phyloP scores from a whole-genome alignment of 2,113 vertebrate species.

The Bucco capensis region DNA sequence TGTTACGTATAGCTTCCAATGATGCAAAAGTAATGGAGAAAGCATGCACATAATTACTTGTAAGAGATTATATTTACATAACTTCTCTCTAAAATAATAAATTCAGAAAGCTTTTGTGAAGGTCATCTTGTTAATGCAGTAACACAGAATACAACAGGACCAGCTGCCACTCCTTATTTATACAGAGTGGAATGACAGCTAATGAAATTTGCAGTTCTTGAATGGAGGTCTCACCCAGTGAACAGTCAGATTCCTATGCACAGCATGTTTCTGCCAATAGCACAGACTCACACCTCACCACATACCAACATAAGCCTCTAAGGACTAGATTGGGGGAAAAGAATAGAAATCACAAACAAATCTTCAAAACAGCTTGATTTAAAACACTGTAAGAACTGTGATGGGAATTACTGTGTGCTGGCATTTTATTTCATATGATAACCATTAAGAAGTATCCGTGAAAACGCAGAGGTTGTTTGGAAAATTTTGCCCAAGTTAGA shows the following conservation, averaged over 20 bases:
- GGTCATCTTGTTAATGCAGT: not conserved
- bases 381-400: not conserved
- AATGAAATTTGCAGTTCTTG: not conserved
- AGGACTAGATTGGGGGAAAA: not conserved
- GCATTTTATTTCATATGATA: not conserved
- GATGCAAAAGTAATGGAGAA: not conserved
- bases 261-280: not conserved
- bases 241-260: not conserved
- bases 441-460: not conserved
- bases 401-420: not conserved
- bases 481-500: not conserved
- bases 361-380: not conserved
- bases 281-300: not conserved
- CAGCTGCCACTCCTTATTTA: not conserved
- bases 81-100: not conserved
- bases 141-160: not conserved
- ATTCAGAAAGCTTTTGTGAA: not conserved
- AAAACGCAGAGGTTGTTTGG: not conserved
- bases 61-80: not conserved
- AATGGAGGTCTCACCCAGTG: not conserved
- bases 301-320: fast-evolving
- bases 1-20: not conserved
- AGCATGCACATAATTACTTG: not conserved
- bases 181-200: not conserved
- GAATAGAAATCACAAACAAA: not conserved